Conservation (phyloP, 2,888 invertebrate species). For the Artemia sinica region DNA sequence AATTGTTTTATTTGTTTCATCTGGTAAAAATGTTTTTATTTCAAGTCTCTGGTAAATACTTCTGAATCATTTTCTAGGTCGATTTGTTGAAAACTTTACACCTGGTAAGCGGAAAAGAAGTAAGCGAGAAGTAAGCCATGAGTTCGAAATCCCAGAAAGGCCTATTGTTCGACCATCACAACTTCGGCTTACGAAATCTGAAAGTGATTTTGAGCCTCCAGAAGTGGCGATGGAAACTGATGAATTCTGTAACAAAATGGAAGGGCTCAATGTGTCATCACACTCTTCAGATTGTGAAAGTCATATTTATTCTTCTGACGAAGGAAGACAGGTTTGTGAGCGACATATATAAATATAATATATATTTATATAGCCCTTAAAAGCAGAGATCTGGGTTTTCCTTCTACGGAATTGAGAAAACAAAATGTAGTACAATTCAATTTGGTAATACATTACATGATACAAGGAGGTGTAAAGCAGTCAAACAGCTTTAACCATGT, state of each 20-base stretch:
- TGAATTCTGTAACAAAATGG: constrained; percentile 12
- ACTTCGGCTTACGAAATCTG: constrained; percentile 8
- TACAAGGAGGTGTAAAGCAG: too few species aligned
- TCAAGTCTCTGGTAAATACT: too few species aligned
- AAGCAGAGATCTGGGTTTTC: too few species aligned
- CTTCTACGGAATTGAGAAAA: too few species aligned
- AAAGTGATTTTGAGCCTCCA: constrained; percentile 11
- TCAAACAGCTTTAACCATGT: too few species aligned
- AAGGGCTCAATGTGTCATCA: constrained; percentile 9
- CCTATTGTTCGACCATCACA: constrained; percentile 8
- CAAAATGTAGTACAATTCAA: too few species aligned
- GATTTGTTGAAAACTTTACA: constrained; percentile 5
- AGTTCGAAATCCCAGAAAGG: constrained; percentile 7
- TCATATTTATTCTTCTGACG: constrained; percentile 2
- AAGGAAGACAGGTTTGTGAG: constrained; percentile 6
- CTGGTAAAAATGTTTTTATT: too few species aligned
- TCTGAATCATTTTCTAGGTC: background rate
- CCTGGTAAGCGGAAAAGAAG: constrained; percentile 5
- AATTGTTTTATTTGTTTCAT: too few species aligned
- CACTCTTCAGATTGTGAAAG: constrained; percentile 2
- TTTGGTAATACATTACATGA: too few species aligned
- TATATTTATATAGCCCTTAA: too few species aligned
- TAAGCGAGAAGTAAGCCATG: constrained; percentile 7
- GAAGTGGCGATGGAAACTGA: background rate
- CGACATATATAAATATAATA: too few species aligned